A percentile compares a stretch with the other conserved stretches of the same genome.
These are phyloP conservation scores for Aporophyla lueneburgensis DNA, from an alignment of 2,888 invertebrate genomes.

Conservation along the genomic window DNA sequence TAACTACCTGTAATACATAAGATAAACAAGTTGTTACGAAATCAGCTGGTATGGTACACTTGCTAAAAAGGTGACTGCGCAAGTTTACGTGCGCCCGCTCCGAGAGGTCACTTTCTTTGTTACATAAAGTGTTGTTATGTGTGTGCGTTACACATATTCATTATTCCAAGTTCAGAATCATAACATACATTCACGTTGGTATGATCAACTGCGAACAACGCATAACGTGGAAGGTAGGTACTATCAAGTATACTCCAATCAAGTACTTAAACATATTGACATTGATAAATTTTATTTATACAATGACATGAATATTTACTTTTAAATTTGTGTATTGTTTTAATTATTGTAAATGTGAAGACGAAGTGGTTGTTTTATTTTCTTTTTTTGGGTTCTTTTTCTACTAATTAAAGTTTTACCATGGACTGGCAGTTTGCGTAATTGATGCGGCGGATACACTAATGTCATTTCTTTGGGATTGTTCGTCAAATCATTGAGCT, in stretches of 20 bases:
- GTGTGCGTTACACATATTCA: constrained; percentile 54
- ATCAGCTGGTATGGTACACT: constrained; percentile 41
- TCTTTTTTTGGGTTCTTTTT: too few relatives aligned
- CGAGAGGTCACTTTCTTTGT: constrained; percentile 71
- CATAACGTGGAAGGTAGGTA: background rate
- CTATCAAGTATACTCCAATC: background rate
- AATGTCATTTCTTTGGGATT: too few relatives aligned
- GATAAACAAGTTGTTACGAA: constrained; percentile 51
- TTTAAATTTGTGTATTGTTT: too few relatives aligned
- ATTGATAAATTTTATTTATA: too few relatives aligned
- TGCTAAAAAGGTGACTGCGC: constrained; percentile 63
- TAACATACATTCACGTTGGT: constrained; percentile 3
- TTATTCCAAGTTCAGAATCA: constrained; percentile 53
- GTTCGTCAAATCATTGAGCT: too few relatives aligned
- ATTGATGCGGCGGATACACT: too few relatives aligned
- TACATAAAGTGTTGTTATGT: constrained; percentile 65
- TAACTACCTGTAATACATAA: constrained; percentile 45
- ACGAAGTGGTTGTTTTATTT: too few relatives aligned
- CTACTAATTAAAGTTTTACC: too few relatives aligned
- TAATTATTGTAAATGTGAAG: too few relatives aligned
- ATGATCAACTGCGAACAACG: background rate
- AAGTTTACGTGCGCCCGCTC: constrained; percentile 66
- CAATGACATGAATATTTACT: too few relatives aligned
- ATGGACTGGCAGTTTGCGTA: too few relatives aligned
- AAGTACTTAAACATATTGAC: too few relatives aligned